phyloP scores from a whole-genome alignment of 1,140 invertebrate genomes.

The Steinernema khuongi region DNA sequence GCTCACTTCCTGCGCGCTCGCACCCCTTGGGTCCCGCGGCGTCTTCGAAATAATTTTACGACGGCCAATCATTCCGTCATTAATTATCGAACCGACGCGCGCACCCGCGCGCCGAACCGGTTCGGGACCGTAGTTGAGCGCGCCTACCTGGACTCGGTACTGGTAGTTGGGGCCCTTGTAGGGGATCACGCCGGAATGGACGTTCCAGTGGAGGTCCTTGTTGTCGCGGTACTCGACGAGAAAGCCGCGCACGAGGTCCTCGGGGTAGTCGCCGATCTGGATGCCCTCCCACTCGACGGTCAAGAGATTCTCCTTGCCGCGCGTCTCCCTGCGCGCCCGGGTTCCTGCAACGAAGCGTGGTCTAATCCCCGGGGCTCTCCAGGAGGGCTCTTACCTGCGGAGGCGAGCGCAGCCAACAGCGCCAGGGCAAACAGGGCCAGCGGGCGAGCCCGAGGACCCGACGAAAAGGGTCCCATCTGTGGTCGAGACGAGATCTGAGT shows the following conservation, averaged over 20 bases:
- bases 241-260: slow-evolving; percentile 54
- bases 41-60: slow-evolving; percentile 5
- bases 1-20: not conserved
- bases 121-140: slow-evolving; percentile 8
- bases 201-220: slow-evolving; percentile 53
- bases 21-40: not conserved
- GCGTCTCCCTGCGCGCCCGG: slow-evolving; percentile 34
- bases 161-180: slow-evolving; percentile 59
- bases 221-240: slow-evolving; percentile 58
- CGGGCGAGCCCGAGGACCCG: not conserved
- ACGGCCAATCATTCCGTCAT: slow-evolving; percentile 8
- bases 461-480: slow-evolving; percentile 12
- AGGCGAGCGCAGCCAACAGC: not conserved
- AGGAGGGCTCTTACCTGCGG: not conserved
- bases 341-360: not conserved
- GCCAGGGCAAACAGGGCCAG: not conserved
- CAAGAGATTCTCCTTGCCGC: slow-evolving; percentile 49
- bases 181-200: slow-evolving; percentile 55
- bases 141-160: slow-evolving; percentile 55
- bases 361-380: not conserved
- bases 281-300: slow-evolving; percentile 59
- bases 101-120: not conserved
- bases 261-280: slow-evolving; percentile 58
- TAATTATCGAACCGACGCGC: slow-evolving; percentile 1
- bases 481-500: not conserved